Conservation (phyloP, 2,888 invertebrate species). For the Netelia inedita region DNA sequence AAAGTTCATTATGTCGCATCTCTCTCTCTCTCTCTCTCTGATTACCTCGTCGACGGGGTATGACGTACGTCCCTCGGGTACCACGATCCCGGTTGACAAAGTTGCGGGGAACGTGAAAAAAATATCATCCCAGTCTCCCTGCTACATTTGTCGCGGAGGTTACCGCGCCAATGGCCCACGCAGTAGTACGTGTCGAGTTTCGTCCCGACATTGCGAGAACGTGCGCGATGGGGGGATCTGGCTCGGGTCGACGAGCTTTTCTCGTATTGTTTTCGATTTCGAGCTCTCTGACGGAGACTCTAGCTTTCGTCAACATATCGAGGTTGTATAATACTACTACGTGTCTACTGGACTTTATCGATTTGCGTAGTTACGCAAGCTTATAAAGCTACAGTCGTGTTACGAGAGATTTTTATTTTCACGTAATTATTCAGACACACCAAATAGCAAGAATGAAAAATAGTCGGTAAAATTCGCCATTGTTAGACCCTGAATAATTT, state of each 20-base stretch:
- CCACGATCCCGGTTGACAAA: slow-evolving; percentile 18
- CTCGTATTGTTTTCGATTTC: slow-evolving; percentile 46
- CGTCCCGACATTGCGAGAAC: slow-evolving; percentile 16
- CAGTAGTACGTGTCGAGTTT: slow-evolving; percentile 53
- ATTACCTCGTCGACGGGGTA: not conserved
- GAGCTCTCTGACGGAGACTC: not conserved
- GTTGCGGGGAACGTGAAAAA: slow-evolving; percentile 23
- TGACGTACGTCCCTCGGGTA: slow-evolving; percentile 1
- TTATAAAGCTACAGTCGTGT: not conserved
- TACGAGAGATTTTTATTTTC: not conserved
- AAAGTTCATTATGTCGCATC: not conserved
- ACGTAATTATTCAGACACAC: not conserved
- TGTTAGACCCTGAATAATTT: too few species aligned
- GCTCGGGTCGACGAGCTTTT: slow-evolving; percentile 8
- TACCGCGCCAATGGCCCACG: not conserved
- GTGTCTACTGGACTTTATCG: not conserved
- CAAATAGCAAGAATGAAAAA: not conserved
- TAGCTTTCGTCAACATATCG: not conserved
- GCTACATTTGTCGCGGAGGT: not conserved
- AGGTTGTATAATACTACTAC: not conserved
- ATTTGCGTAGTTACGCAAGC: not conserved
- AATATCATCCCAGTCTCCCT: not conserved
- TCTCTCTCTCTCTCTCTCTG: not conserved
- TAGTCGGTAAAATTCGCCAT: not conserved
- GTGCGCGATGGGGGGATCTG: not conserved